Evolutionary conservation across 2,888 invertebrate genomes (phyloP).

Genomic region (Bombylius major): DNA sequence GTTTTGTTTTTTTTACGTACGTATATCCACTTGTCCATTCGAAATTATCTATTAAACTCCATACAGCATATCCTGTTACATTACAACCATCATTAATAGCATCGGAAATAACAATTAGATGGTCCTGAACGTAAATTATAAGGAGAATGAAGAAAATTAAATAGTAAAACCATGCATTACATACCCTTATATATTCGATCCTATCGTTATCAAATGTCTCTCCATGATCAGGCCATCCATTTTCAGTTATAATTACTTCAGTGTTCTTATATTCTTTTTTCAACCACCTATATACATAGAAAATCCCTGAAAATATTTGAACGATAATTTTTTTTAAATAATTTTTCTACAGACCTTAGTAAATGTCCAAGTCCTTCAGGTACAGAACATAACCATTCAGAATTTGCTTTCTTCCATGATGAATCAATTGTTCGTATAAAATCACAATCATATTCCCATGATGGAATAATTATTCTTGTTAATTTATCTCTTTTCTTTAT

Average conservation of each 20-base stretch:
- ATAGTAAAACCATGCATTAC: not conserved
- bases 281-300: constrained; percentile 34
- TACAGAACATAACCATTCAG: constrained; percentile 25
- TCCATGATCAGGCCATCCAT: constrained; percentile 42
- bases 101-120: constrained; percentile 22
- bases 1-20: constrained; percentile 17
- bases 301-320: too few species aligned
- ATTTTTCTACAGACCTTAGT: constrained; percentile 5
- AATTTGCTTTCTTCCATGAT: constrained; percentile 23
- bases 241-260: constrained; percentile 45
- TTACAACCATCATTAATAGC: constrained; percentile 25
- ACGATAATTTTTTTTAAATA: not conserved
- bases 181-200: constrained; percentile 22
- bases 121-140: constrained; percentile 15
- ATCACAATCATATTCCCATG: constrained; percentile 40
- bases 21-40: constrained; percentile 27
- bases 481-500: constrained; percentile 16
- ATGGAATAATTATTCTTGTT: constrained; percentile 31
- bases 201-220: constrained; percentile 33
- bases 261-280: constrained; percentile 43
- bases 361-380: constrained; percentile 23
- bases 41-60: constrained; percentile 29
- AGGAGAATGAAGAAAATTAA: not conserved
- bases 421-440: constrained; percentile 17
- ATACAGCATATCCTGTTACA: constrained; percentile 22